These are phyloP conservation scores for Galerucella calmariensis DNA, from an alignment of 2,888 invertebrate genomes.

Conservation along the genomic window DNA sequence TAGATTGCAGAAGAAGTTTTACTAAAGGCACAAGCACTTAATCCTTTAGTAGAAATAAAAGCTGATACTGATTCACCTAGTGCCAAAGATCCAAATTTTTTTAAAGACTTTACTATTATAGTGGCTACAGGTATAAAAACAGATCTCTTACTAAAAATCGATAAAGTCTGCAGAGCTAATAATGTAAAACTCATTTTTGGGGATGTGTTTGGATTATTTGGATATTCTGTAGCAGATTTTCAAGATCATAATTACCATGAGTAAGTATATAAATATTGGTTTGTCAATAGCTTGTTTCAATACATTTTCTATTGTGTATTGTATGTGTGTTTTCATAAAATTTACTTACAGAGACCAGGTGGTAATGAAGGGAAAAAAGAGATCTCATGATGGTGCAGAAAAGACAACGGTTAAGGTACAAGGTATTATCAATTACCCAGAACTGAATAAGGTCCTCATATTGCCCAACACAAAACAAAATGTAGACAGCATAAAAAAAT, in stretches of 20 bases:
- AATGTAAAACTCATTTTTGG: constrained; percentile 88
- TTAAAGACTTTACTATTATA: constrained; percentile 83
- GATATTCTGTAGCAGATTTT: constrained; percentile 91
- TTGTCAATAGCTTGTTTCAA: no score
- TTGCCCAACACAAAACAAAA: constrained; percentile 60
- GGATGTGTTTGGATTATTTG: constrained; percentile 94
- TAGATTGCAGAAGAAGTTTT: constrained; percentile 87
- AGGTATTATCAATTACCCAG: constrained; percentile 71
- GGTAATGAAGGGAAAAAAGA: constrained; percentile 66
- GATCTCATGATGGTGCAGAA: constrained; percentile 71
- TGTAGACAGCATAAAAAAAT: constrained; percentile 68
- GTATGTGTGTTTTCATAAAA: background rate
- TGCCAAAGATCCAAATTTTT: constrained; percentile 78
- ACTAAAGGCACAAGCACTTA: constrained; percentile 82
- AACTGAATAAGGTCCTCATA: constrained; percentile 76
- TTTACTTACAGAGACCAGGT: constrained; percentile 67
- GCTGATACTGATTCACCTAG: constrained; percentile 74
- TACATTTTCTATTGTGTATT: no score
- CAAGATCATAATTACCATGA: constrained; percentile 83
- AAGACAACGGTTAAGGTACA: constrained; percentile 70
- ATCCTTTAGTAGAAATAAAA: constrained; percentile 91
- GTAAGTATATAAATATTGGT: constrained; percentile 67
- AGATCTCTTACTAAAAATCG: constrained; percentile 78
- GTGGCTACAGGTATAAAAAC: constrained; percentile 81
- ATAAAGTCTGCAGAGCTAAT: constrained; percentile 78